Evolutionary conservation across 1,140 invertebrate species (phyloP).

Genomic region (Listronotus bonariensis): DNA sequence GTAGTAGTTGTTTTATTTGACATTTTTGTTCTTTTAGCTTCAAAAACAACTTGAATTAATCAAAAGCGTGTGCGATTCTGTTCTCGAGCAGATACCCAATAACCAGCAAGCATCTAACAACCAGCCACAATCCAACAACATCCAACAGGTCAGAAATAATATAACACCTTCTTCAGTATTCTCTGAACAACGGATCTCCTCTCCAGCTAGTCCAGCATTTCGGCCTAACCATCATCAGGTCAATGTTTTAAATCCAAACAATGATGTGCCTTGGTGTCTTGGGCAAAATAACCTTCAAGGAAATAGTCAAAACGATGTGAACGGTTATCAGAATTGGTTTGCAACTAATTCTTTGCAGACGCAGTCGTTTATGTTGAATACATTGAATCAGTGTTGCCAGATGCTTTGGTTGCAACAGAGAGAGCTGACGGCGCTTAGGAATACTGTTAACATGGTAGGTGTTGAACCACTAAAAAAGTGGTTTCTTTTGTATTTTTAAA

Average conservation of each 20-base stretch:
- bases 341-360: constrained; percentile 54
- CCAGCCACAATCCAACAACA: background rate
- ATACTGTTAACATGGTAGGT: constrained; percentile 50
- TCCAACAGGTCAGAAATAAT: constrained; percentile 51
- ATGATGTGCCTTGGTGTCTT: constrained; percentile 33
- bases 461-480: too few relatives aligned
- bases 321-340: constrained; percentile 49
- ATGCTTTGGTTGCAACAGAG: constrained; percentile 58
- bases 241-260: constrained; percentile 41
- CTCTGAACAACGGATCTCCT: constrained; percentile 44
- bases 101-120: constrained; percentile 30
- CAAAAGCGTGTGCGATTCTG: constrained; percentile 52
- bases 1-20: background rate
- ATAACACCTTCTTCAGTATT: constrained; percentile 50
- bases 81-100: constrained; percentile 44
- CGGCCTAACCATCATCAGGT: constrained; percentile 37
- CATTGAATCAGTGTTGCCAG: constrained; percentile 59
- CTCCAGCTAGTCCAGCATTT: constrained; percentile 35
- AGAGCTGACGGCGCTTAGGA: constrained; percentile 54
- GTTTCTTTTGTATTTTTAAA: too few relatives aligned
- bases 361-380: constrained; percentile 56
- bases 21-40: constrained; percentile 38
- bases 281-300: constrained; percentile 4
- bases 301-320: constrained; percentile 18
- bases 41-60: constrained; percentile 55